Evolutionary conservation across 2,113 vertebrate species (phyloP).

Genomic region (Pangasianodon gigas): DNA sequence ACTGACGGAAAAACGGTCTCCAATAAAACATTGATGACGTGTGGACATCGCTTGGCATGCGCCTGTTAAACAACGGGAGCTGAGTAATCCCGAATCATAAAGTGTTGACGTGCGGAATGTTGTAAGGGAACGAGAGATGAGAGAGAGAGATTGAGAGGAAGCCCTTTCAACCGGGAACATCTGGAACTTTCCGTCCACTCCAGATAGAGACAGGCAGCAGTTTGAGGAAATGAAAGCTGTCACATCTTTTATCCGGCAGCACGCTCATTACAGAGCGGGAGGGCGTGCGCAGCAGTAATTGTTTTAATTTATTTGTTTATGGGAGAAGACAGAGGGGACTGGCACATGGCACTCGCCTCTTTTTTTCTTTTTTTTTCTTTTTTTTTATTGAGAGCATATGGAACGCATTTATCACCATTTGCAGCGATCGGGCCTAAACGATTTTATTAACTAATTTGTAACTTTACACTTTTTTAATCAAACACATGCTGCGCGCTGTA

Average conservation of each 20-base stretch:
- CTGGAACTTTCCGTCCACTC: slow-evolving; percentile 59
- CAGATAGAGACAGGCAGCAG: slow-evolving; percentile 63
- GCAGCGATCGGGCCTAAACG: slow-evolving; percentile 71
- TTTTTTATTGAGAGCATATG: slow-evolving; percentile 76
- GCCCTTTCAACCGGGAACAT: slow-evolving; percentile 48
- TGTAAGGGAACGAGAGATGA: slow-evolving; percentile 7
- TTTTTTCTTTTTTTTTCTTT: slow-evolving; percentile 23
- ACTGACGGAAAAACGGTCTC: slow-evolving; percentile 28
- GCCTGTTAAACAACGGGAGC: slow-evolving; percentile 35
- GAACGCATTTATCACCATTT: slow-evolving; percentile 77
- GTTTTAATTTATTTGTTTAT: slow-evolving; percentile 80
- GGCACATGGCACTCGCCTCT: slow-evolving; percentile 68
- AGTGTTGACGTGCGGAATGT: slow-evolving; percentile 18
- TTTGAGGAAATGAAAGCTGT: slow-evolving; percentile 64
- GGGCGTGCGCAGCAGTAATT: slow-evolving; percentile 70
- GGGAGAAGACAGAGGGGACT: slow-evolving; percentile 73
- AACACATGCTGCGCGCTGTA: slow-evolving; percentile 71
- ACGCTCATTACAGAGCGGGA: slow-evolving; percentile 67
- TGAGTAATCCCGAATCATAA: slow-evolving; percentile 34
- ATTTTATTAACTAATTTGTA: slow-evolving; percentile 78
- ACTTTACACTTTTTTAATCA: slow-evolving; percentile 79
- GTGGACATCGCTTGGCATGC: slow-evolving; percentile 18
- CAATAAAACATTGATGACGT: slow-evolving; percentile 21
- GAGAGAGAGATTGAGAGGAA: background rate
- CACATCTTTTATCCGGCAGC: slow-evolving; percentile 67